Conservation (phyloP, 2,888 invertebrate species). For the Abscondita cerata region DNA sequence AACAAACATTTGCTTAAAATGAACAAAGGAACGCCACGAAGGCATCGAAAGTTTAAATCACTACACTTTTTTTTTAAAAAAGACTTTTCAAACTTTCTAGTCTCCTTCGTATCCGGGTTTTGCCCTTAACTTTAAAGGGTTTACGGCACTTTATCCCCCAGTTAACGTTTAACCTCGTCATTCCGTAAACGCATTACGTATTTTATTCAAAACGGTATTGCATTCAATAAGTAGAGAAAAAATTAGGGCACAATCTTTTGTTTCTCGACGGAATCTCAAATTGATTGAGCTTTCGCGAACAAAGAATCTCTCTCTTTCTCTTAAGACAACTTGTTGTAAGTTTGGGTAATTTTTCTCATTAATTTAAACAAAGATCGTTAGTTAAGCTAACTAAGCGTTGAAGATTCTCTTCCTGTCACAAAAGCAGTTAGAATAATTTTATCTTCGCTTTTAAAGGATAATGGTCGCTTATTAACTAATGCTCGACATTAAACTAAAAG, state of each 20-base stretch:
- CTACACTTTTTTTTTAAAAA: conserved; percentile 27
- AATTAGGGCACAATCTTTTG: neutral
- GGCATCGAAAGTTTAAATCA: conserved; percentile 24
- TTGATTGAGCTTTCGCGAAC: too few species aligned
- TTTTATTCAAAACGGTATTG: neutral
- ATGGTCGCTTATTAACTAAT: conserved; percentile 1
- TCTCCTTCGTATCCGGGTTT: conserved; percentile 34
- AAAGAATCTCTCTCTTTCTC: too few species aligned
- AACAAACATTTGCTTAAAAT: too few species aligned
- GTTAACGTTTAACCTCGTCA: conserved; percentile 31
- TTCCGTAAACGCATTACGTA: conserved; percentile 7
- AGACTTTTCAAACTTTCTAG: conserved; percentile 35
- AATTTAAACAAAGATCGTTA: neutral
- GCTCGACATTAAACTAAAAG: neutral
- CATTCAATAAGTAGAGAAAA: neutral
- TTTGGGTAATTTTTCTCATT: neutral
- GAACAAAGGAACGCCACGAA: conserved; percentile 6
- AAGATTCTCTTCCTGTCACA: neutral
- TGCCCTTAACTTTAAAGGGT: conserved; percentile 11
- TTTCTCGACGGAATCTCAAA: too few species aligned
- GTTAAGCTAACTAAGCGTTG: neutral
- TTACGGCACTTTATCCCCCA: conserved; percentile 28
- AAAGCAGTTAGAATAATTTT: conserved; percentile 2
- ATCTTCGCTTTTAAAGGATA: neutral
- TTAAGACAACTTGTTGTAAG: too few species aligned